Conservation (phyloP, 2,113 vertebrate genomes). For the Oryzias woworae region DNA sequence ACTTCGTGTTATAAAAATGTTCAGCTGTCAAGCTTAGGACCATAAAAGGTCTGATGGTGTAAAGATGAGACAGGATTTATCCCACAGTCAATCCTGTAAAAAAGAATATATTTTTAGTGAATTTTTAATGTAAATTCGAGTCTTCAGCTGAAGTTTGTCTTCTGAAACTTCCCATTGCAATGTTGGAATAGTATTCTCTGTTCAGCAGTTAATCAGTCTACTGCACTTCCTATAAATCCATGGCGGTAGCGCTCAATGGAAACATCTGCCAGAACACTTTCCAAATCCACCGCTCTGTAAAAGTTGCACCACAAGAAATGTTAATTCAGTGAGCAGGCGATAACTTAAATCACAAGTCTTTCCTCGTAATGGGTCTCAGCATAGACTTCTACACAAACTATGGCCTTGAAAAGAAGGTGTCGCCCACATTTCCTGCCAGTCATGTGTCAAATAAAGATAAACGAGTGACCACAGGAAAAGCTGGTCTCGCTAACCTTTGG, state of each 20-base stretch:
- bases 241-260: constrained; percentile 49
- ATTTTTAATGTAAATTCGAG: constrained; percentile 21
- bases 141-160: constrained; percentile 25
- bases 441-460: constrained; percentile 67
- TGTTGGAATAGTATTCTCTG: constrained; percentile 32
- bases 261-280: constrained; percentile 71
- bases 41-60: too few relatives aligned
- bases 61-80: too few relatives aligned
- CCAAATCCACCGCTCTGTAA: constrained; percentile 29
- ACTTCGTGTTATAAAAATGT: too few relatives aligned
- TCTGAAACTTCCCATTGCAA: constrained; percentile 30
- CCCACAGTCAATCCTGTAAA: too few relatives aligned
- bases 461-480: constrained; percentile 44
- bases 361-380: constrained; percentile 57
- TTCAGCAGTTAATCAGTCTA: constrained; percentile 56
- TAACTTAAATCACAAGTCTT: constrained; percentile 60
- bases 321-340: constrained; percentile 51
- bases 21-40: too few relatives aligned
- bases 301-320: constrained; percentile 28
- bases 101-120: not conserved
- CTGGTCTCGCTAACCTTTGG: constrained; percentile 45
- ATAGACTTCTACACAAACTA: constrained; percentile 57
- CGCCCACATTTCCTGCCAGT: constrained; percentile 32
- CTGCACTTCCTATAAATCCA: constrained; percentile 34
- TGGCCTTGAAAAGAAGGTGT: constrained; percentile 34